Conservation (phyloP, 1,140 invertebrate genomes). For the Hycleus phaleratus region DNA sequence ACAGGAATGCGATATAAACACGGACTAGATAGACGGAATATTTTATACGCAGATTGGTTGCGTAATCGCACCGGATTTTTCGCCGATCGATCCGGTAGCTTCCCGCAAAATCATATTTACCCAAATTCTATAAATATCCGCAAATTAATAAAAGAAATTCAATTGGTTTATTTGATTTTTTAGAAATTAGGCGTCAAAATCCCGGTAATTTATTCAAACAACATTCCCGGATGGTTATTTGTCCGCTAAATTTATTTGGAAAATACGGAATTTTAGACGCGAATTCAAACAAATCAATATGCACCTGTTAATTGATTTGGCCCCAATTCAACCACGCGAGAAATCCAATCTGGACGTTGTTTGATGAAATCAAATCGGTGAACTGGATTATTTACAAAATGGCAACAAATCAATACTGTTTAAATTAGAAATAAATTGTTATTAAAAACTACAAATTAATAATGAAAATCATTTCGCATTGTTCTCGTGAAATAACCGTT, state of each 20-base stretch:
- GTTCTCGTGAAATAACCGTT: constrained; percentile 23
- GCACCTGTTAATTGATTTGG: not conserved
- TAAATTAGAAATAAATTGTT: not conserved
- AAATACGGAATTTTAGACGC: no score
- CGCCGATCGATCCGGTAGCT: not conserved
- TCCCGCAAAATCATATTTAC: no score
- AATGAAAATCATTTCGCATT: constrained; percentile 21
- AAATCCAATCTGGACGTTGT: constrained; percentile 3
- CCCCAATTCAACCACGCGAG: constrained; percentile 11
- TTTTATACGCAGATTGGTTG: constrained; percentile 9
- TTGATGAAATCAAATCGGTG: constrained; percentile 1
- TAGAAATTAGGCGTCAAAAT: no score
- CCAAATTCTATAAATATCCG: no score
- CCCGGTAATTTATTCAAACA: no score
- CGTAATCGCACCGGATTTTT: constrained; percentile 9
- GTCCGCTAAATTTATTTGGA: no score
- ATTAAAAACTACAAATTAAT: constrained; percentile 13
- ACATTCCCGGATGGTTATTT: no score
- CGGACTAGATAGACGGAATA: no score
- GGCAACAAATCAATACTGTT: not conserved
- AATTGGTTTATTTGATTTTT: no score
- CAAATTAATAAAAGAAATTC: no score
- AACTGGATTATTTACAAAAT: not conserved
- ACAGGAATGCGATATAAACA: no score
- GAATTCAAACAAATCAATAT: no score